Evolutionary conservation across 92 coral and sea anemone genomes (phyloP), one percentile per base, ranked within the genome.

Genomic region (Porites evermanni): DNA sequence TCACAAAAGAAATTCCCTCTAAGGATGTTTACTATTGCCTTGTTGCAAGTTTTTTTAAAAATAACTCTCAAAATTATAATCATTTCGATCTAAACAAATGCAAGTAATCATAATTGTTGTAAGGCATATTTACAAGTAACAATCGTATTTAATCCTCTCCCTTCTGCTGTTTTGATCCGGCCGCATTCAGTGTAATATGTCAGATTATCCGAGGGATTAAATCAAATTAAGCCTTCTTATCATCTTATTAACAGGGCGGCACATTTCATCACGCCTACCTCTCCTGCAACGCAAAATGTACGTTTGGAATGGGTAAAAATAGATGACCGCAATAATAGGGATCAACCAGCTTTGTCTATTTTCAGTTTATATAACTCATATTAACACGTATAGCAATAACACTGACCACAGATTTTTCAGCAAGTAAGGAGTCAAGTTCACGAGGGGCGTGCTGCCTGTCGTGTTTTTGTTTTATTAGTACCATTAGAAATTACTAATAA

Each of bases 261-360:
- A 26, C 86, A 56, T 81, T 72, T 81, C 86, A 60, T 47, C 70
- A 70, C 18, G 85, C 14, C 12, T 19, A 44, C 70, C 29, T 81
- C 86, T 81, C 86, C 86, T 81, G 86, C 77, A 81, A 53, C 86
- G 86, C 86, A 70, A 59, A 81, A 70, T 58, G 61, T 70, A 81
- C 86, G 86, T 70, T 81, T 64, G 86, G 86, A 81, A 81, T 81
- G 86, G 61, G 52, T 80, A 69, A 68, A 68, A 80, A 80, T 67
- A 80, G 52, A 69, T 53, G 29, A 2, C 17, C 50, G 7, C 63
- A 9, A 54, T 32, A 32, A 19, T 58, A 32, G 58, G 78, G 47
- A 29, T 70, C 61, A 60, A 38, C 23, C 59, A n/a, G 24, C 44
- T 81, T 81, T 71, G 67, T 81, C 44, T 1, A 58, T 65, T 2